Conservation (phyloP, 2,113 vertebrate species). For the Sigmodon hispidus region DNA sequence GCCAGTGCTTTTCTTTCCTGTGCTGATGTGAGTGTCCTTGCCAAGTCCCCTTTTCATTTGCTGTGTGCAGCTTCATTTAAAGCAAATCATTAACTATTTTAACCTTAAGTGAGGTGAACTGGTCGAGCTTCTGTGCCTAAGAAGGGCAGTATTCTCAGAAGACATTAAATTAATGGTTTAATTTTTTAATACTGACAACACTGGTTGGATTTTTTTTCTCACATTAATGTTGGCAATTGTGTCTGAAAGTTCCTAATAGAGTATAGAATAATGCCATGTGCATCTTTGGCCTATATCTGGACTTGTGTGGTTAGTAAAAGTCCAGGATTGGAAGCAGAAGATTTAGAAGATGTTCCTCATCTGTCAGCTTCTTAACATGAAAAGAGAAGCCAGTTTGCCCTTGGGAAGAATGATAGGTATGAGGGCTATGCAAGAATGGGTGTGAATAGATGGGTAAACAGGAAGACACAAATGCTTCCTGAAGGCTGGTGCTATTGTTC, state of each 20-base stretch:
- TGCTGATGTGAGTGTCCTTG: neutral
- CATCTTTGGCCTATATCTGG: neutral
- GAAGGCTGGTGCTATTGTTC: neutral
- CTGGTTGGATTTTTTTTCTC: neutral
- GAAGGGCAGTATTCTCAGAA: neutral
- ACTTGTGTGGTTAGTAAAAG: neutral
- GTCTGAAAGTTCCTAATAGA: neutral
- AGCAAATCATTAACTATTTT: neutral
- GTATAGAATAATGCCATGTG: neutral
- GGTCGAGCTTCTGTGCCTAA: neutral
- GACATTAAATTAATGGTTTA: neutral
- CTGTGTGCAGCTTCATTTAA: neutral
- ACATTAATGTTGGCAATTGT: neutral
- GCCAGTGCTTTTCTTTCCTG: neutral
- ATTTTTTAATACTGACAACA: neutral
- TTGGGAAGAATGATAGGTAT: neutral
- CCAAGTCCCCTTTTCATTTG: neutral
- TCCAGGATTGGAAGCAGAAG: neutral
- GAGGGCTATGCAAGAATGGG: too few relatives aligned
- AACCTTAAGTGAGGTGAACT: neutral
- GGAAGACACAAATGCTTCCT: neutral
- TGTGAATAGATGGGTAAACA: neutral
- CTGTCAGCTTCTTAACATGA: neutral
- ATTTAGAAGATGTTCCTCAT: neutral
- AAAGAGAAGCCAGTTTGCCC: neutral